Evolutionary conservation across 2,113 vertebrate genomes (phyloP).

Genomic region (Stomatorhinus ivindoensis): DNA sequence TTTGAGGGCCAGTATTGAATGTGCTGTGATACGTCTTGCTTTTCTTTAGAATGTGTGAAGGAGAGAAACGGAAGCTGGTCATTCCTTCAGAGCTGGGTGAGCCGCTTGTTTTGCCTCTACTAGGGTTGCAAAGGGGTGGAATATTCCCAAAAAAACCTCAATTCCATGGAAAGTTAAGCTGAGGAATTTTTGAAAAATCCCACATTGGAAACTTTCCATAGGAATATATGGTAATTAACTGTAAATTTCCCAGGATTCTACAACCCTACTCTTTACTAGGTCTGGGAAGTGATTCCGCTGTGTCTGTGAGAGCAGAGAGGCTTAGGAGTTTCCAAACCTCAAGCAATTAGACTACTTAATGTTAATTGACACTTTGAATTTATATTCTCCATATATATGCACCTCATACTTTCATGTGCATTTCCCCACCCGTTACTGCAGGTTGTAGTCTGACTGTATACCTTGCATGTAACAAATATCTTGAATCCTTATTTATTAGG

Average conservation of each 20-base stretch:
- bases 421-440: neutral
- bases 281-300: neutral
- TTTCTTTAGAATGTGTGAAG: slow-evolving; percentile 71
- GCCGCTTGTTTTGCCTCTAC: slow-evolving; percentile 2
- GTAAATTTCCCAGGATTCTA: neutral
- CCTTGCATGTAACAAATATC: neutral
- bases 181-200: neutral
- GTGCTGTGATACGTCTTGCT: neutral
- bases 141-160: too few relatives aligned
- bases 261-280: neutral
- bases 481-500: neutral
- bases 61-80: slow-evolving; percentile 85
- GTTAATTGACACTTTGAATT: neutral
- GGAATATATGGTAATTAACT: neutral
- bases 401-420: neutral
- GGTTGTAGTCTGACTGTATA: neutral
- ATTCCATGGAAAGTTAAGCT: too few relatives aligned
- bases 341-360: neutral
- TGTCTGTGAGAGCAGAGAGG: neutral
- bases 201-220: neutral
- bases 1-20: neutral
- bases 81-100: slow-evolving; percentile 81
- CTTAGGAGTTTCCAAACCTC: neutral
- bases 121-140: neutral
- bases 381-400: neutral